Evolutionary conservation across 2,888 invertebrate species (phyloP), one percentile per base, ranked within the genome.

Genomic region (Ceratothoa steindachneri): DNA sequence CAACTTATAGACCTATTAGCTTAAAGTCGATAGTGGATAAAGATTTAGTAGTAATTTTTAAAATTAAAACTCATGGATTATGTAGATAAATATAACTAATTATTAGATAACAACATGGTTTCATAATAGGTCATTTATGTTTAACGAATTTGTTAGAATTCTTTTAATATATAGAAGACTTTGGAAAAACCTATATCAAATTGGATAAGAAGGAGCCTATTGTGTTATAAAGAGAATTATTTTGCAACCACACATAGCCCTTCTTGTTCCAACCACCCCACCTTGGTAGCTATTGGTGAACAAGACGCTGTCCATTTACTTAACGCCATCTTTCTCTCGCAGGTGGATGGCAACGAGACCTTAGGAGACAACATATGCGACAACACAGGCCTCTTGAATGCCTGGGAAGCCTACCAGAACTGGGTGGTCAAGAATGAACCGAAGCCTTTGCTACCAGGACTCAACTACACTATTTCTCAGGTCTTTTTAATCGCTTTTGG

Each of bases 341-440:
- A 83, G 82, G 83, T 84, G 30, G 84, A 84, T 77, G 84, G 84
- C 19, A 84, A 84, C 75, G 82, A 82, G 72, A 84, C 84, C 4
- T 80, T 84, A 0, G 83, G 84, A 30, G 84, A 84, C 77, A 84
- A 84, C 80, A 83, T 84, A 67, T 84, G 84, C 77, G 84, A 84
- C 81, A 84, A 84, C 80, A 83, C 84, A 7, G 84, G 84, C 4
- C 81, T 84, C 5, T 82, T 83, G 69, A 83, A 83, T 72, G 82
- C 84, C n/a, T 84, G 83, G 81, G 77, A 82, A 22, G 83, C 83
- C 1, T 84, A 83, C 71, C 81, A 82, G 71, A 81, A 82, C 55
- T 83, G 83, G 82, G 81, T 80, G 7, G 75, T 81, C 52, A 81
- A 81, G 60, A 71, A 83, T 64, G 81, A 81, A 1, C 68, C 76